Conservation (phyloP, 2,888 invertebrate genomes). For the Cistogaster globosa region DNA sequence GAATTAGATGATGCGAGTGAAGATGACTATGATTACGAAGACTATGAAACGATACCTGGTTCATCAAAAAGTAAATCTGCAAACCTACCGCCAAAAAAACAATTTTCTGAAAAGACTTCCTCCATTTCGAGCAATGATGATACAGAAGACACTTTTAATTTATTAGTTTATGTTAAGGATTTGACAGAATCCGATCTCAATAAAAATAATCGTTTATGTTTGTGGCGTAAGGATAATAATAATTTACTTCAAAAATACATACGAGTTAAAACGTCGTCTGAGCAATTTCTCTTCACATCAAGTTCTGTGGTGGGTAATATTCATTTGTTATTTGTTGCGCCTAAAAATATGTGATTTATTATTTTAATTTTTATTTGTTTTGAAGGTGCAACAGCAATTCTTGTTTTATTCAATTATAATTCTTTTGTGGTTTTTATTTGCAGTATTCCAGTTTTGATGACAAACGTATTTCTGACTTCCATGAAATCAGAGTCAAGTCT, state of each 20-base stretch:
- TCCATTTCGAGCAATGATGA: conserved; percentile 40
- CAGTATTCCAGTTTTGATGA: conserved; percentile 83
- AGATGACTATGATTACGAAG: conserved; percentile 76
- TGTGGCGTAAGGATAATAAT: conserved; percentile 82
- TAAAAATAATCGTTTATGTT: conserved; percentile 80
- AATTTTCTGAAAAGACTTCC: conserved; percentile 74
- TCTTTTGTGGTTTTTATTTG: background rate
- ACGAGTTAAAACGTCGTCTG: conserved; percentile 79
- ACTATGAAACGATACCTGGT: conserved; percentile 73
- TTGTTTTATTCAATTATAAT: background rate
- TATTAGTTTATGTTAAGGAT: conserved; percentile 81
- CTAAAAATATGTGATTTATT: background rate
- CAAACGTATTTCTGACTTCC: conserved; percentile 80
- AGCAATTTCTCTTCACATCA: conserved; percentile 81
- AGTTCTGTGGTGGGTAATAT: conserved; percentile 81
- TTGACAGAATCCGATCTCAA: conserved; percentile 77
- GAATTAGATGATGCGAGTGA: conserved; percentile 71
- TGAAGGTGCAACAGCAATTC: background rate
- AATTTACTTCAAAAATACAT: conserved; percentile 82
- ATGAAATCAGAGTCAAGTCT: conserved; percentile 80
- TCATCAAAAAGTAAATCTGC: conserved; percentile 74
- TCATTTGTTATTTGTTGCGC: background rate
- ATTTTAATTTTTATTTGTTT: background rate
- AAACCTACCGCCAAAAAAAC: conserved; percentile 78
- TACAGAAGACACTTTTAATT: conserved; percentile 73